phyloP scores from a whole-genome alignment of 2,797 vertebrate species.

The Steatocranus sp. region DNA sequence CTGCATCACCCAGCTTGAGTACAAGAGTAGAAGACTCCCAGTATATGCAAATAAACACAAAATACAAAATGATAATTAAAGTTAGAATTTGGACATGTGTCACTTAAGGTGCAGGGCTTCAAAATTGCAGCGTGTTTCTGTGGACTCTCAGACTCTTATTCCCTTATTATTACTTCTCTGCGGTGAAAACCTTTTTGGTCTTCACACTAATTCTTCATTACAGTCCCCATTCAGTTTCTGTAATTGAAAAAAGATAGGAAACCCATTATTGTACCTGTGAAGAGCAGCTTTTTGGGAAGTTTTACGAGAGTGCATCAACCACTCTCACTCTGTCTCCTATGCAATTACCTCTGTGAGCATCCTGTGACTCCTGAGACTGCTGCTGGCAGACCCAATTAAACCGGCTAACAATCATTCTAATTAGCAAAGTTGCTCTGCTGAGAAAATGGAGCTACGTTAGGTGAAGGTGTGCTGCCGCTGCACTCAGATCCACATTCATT shows the following conservation, averaged over 20 bases:
- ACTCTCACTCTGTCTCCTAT: background rate
- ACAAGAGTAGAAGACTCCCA: background rate
- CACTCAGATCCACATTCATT: constrained; percentile 7
- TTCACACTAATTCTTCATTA: constrained; percentile 16
- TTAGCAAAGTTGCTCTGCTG: constrained; percentile 32
- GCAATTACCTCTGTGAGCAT: constrained; percentile 26
- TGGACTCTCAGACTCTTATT: background rate
- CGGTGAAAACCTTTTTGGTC: constrained; percentile 3
- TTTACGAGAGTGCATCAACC: constrained; percentile 12
- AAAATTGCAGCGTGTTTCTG: fast-evolving
- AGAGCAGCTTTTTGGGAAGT: background rate
- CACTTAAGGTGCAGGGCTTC: background rate
- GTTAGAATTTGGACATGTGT: background rate
- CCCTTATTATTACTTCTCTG: background rate
- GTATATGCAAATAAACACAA: background rate
- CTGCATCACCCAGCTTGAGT: background rate
- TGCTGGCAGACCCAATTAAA: constrained; percentile 57
- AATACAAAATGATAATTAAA: background rate
- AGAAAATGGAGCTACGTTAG: constrained; percentile 12
- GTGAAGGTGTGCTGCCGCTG: background rate
- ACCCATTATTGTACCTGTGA: background rate
- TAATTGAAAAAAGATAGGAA: constrained; percentile 51
- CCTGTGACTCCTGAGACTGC: constrained; percentile 21
- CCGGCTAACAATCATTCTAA: constrained; percentile 47
- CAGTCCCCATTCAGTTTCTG: background rate